These are phyloP conservation scores for Rhopalosiphum maidis DNA, from an alignment of 1,140 invertebrate species.

Conservation along the genomic window DNA sequence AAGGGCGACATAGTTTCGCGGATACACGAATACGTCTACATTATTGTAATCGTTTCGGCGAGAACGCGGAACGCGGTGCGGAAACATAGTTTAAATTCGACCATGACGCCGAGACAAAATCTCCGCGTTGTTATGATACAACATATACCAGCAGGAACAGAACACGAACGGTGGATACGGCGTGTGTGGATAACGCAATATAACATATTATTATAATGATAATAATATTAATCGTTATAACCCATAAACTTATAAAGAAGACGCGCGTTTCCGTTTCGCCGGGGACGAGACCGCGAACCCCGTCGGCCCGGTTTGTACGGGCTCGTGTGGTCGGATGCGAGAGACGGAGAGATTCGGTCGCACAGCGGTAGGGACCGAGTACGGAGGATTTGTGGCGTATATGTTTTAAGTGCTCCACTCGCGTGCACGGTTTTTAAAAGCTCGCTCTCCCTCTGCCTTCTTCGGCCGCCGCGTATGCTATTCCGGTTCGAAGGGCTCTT, in stretches of 20 bases:
- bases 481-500: slow-evolving; percentile 37
- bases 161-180: neutral
- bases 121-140: neutral
- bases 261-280: neutral
- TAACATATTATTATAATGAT: neutral
- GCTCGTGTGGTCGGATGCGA: neutral
- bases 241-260: neutral
- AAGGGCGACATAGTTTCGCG: neutral
- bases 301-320: neutral
- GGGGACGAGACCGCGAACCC: neutral
- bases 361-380: neutral
- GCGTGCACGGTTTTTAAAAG: slow-evolving; percentile 40
- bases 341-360: neutral
- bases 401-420: slow-evolving; percentile 22
- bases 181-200: neutral
- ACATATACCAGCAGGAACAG: too few species aligned
- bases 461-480: neutral
- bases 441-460: neutral
- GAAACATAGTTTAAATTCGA: neutral
- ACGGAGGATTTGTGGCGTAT: slow-evolving; percentile 19
- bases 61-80: neutral
- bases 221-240: neutral
- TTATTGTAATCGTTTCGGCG: neutral
- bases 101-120: neutral
- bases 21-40: neutral